Evolutionary conservation across 2,888 invertebrate species (phyloP).

Genomic region (Drosophila peninsularis): DNA sequence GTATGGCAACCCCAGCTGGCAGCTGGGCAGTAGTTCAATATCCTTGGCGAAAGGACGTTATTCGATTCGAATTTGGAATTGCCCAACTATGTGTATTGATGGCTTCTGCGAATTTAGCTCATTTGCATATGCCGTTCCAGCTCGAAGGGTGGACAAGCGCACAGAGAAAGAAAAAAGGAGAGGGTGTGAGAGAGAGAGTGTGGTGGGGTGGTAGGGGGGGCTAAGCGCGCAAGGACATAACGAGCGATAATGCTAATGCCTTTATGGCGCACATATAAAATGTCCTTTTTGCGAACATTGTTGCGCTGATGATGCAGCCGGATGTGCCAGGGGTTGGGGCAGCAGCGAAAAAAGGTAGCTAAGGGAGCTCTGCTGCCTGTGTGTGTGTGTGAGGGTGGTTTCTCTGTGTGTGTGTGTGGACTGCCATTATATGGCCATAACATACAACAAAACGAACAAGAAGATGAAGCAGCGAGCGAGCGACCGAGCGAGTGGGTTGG

Average conservation of each 20-base stretch:
- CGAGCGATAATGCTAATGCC: conserved; percentile 82
- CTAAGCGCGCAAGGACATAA: conserved; percentile 65
- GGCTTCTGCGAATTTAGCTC: conserved; percentile 63
- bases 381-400: conserved; percentile 42
- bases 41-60: conserved; percentile 47
- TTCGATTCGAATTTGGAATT: conserved; percentile 75
- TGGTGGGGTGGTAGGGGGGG: not conserved
- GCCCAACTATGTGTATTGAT: conserved; percentile 70
- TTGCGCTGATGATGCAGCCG: conserved; percentile 60
- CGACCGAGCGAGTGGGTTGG: conserved; percentile 8
- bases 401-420: conserved; percentile 20
- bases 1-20: conserved; percentile 45
- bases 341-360: conserved; percentile 40
- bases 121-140: conserved; percentile 72
- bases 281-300: conserved; percentile 80
- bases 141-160: conserved; percentile 57
- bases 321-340: conserved; percentile 15
- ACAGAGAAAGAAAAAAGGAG: conserved; percentile 23
- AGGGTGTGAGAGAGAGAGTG: not conserved
- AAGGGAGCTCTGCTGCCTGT: conserved; percentile 19
- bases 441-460: conserved; percentile 40
- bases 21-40: conserved; percentile 58
- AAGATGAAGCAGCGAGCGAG: conserved; percentile 9
- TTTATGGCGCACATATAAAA: conserved; percentile 80
- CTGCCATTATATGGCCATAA: conserved; percentile 64